These are phyloP conservation scores for Tauraco erythrolophus DNA, from an alignment of 2,113 vertebrate species.

Conservation along the genomic window DNA sequence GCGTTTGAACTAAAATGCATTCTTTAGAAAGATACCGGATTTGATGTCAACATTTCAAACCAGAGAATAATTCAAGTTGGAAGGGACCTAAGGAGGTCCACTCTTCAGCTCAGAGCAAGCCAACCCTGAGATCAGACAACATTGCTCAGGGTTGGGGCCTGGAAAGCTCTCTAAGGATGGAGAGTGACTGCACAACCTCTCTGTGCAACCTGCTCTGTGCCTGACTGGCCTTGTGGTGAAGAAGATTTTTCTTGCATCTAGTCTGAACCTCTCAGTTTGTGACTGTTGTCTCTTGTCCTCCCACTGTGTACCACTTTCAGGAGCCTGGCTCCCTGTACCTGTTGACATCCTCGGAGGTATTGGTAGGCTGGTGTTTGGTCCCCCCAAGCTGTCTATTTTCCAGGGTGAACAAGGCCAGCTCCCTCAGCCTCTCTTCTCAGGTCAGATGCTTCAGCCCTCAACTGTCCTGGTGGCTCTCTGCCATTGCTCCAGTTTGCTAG, in stretches of 20 bases:
- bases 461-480: not conserved
- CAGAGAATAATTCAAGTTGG: not conserved
- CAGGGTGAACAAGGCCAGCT: not conserved
- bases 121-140: not conserved
- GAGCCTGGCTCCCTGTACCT: not conserved
- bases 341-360: not conserved
- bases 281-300: not conserved
- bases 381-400: not conserved
- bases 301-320: rapidly evolving
- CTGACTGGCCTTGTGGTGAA: not conserved
- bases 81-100: not conserved
- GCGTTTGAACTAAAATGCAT: not conserved
- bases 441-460: not conserved
- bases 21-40: not conserved
- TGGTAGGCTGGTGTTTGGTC: not conserved
- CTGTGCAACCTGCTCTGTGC: not conserved
- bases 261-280: not conserved
- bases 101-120: not conserved
- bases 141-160: not conserved
- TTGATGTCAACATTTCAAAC: not conserved
- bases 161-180: not conserved
- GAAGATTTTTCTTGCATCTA: not conserved
- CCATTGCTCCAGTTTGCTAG: not conserved
- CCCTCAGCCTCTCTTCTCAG: not conserved
- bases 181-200: not conserved